Base-by-base conservation (phyloP, 2,888 invertebrate species). In the Rhagonycha lutea region DNA sequence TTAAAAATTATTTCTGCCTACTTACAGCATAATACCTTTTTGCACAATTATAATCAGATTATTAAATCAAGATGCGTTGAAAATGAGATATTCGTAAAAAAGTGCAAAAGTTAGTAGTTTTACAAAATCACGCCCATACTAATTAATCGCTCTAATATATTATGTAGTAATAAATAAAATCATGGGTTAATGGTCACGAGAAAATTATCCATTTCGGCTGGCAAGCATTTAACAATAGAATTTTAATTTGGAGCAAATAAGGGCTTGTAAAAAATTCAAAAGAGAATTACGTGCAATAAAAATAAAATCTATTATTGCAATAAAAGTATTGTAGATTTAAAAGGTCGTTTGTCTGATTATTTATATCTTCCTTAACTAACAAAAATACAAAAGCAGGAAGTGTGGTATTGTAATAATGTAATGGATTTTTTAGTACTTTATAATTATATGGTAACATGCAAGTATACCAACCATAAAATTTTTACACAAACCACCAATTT, bases 401-500 rank as follows among this genome's bases (percentile, higher is more conserved):
- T 65, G 63, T 65, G 63, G 23, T 65, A 65, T 65, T 65, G 63
- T 65, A 65, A 65, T 65, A 26, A 26, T 65, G 63, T 65, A 65
- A 65, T 65, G 63, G 63, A 65, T 65, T 65, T 65, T 65, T 65
- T 65, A 65, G 63, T 65, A 65, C 63, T 65, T 65, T 65, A 65
- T 65, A 65, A 65, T 65, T 65, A 65, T 65, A 65, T 18, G 26
- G 63, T 65, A 65, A 65, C 26, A 65, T 65, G 63, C 63, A 65
- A 65, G 63, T 65, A 65, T 65, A 24, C 63, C 63, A 65, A 65
- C 63, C 63, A 65, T 65, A 65, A 65, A 65, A 65, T 65, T 65
- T 65, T 65, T 65, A 65, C 26, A 65, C 63, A 65, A 65, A 65
- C 63, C 70, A 63, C 62, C 70, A 62, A 69, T 70, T 70, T 74